A percentile compares a stretch with the other conserved stretches of the same genome.
phyloP scores from a whole-genome alignment of 2,888 invertebrate genomes.

The Glomeris marginata region DNA sequence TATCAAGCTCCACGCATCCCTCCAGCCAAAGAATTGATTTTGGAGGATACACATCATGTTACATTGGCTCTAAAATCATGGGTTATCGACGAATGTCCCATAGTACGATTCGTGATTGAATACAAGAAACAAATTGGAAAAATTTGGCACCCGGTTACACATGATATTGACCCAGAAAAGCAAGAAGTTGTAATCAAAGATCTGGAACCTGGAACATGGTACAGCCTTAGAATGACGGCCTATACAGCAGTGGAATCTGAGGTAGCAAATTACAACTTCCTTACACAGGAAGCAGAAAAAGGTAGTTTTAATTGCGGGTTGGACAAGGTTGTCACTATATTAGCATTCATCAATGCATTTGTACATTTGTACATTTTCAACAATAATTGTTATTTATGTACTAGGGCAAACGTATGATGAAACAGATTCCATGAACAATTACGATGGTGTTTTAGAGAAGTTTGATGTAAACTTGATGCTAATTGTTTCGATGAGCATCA shows the following conservation, averaged over 20 bases:
- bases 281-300: background rate
- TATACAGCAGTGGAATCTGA: constrained; percentile 8
- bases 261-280: constrained; percentile 10
- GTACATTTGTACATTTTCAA: no score
- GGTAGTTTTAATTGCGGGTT: no score
- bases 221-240: constrained; percentile 11
- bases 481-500: no score
- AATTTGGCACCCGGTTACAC: constrained; percentile 6
- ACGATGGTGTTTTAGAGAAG: no score
- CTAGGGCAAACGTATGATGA: no score
- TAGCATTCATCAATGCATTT: no score
- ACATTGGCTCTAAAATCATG: constrained; percentile 8
- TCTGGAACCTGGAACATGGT: constrained; percentile 13
- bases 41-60: constrained; percentile 8
- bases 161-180: constrained; percentile 9
- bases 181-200: constrained; percentile 7
- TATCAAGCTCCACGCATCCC: constrained; percentile 8
- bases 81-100: constrained; percentile 10
- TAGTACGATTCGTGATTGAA: constrained; percentile 7
- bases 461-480: no score
- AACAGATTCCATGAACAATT: no score
- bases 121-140: constrained; percentile 6
- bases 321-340: no score
- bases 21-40: constrained; percentile 7
- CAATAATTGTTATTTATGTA: no score